Percentiles rank a stretch among this genome's conserved stretches.
Evolutionary conservation across 1,140 invertebrate genomes (phyloP).

Genomic region (Watersipora subatra): DNA sequence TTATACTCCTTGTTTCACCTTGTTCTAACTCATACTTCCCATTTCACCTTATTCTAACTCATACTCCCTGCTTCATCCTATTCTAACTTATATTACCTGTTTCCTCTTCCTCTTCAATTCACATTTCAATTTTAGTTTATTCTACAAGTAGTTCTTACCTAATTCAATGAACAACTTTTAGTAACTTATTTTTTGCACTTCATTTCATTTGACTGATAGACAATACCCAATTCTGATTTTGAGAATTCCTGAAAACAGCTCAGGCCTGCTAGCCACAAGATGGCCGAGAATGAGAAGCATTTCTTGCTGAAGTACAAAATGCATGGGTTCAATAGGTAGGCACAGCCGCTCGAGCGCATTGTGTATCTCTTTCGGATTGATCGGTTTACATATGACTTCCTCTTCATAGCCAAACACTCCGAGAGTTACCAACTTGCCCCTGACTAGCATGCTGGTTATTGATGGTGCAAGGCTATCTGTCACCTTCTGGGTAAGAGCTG

Average conservation of each 20-base stretch:
- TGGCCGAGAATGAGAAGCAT: constrained; percentile 85
- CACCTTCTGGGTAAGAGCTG: constrained; percentile 75
- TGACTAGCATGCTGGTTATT: constrained; percentile 87
- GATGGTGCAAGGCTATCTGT: constrained; percentile 96
- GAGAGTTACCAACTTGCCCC: constrained; percentile 90
- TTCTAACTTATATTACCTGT: no score
- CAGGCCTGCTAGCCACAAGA: constrained; percentile 75
- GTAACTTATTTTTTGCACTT: no score
- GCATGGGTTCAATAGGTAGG: constrained; percentile 71
- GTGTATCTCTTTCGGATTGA: constrained; percentile 78
- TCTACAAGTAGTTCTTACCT: no score
- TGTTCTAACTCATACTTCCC: no score
- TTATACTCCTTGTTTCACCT: no score
- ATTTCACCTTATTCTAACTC: no score
- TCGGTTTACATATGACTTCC: constrained; percentile 88
- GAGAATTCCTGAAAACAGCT: constrained; percentile 84
- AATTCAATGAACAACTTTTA: no score
- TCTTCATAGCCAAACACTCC: constrained; percentile 86
- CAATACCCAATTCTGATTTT: constrained; percentile 90
- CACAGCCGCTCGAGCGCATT: constrained; percentile 35
- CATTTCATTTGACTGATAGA: no score
- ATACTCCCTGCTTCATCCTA: no score
- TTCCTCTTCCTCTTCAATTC: no score
- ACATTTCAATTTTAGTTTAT: no score
- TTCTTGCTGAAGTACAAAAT: constrained; percentile 91